phyloP scores from a whole-genome alignment of 2,113 vertebrate species.

The Prolemur simus region DNA sequence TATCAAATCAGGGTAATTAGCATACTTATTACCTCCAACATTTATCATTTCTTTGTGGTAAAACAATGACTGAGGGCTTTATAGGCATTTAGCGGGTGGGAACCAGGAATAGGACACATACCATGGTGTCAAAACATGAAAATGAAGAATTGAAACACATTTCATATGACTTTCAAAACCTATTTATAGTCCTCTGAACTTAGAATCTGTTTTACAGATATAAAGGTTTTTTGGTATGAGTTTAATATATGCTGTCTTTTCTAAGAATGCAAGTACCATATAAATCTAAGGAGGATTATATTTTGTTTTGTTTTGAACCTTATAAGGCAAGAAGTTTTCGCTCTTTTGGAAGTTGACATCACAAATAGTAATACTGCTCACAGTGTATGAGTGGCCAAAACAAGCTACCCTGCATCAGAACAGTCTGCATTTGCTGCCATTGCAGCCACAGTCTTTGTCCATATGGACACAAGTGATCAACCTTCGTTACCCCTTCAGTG shows the following conservation, averaged over 20 bases:
- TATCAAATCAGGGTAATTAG: neutral
- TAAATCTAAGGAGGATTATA: neutral
- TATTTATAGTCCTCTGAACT: neutral
- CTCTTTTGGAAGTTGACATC: neutral
- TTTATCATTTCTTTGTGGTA: neutral
- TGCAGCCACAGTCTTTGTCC: too few relatives aligned
- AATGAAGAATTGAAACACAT: neutral
- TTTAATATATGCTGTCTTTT: neutral
- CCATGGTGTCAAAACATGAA: neutral
- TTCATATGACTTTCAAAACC: neutral
- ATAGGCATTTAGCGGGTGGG: neutral
- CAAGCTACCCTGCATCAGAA: rapidly evolving
- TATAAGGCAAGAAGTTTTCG: neutral
- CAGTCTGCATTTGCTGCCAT: too few relatives aligned
- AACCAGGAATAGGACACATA: neutral
- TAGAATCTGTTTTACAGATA: neutral
- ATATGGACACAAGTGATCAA: rapidly evolving
- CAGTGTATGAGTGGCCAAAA: neutral
- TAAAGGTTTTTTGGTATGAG: neutral
- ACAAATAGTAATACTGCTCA: neutral
- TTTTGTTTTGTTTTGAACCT: neutral
- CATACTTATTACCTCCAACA: neutral
- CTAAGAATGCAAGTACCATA: neutral
- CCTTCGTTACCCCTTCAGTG: neutral
- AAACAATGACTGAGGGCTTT: neutral